Base-by-base conservation (phyloP, 2,888 invertebrate genomes). In the Falcaria lacertinaria region DNA sequence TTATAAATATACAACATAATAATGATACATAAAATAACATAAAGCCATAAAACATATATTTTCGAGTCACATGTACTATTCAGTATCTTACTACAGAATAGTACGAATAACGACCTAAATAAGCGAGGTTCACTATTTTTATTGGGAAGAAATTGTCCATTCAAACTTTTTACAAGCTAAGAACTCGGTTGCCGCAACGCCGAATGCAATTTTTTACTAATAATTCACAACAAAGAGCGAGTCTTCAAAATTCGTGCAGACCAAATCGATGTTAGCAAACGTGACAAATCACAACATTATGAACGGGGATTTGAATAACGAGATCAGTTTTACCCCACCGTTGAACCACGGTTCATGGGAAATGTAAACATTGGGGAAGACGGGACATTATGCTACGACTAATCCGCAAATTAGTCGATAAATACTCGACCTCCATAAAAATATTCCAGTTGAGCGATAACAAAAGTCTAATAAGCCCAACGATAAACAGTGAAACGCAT, bases 271-370 rank as follows among this genome's bases (percentile, higher is more conserved):
- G 46, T 51, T 50, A 60, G 54, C 64, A 62, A 59, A 70, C 77
- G 72, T 79, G 72, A 79, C 84, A 70, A 83, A 83, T 84, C 66
- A 56, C 57, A 54, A 73, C 77, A 82, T 84, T 83, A 79, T 79
- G 65, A 69, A 74, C 66, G 77, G 76, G 75, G 84, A 80, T 85
- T 78, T 78, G 69, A 77, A 75, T 84, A 82, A 86, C 71, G 75
- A 84, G 80, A 80, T 81, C 76, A 60, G 66, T 60, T 57, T 53
- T 69, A 61, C 80, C 83, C 80, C 63, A 57, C 57, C 52, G 60
- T 55, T 49, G 56, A 50, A 58, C 59, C 61, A 60, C 47, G 59
- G 54, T 57, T 71, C 83, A 83, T 88, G 88, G 82, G 88, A 89
- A 89, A 86, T 63, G 85, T 78, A 88, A 88, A 89, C 85, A 87